Evolutionary conservation across 2,113 vertebrate species (phyloP).

Genomic region (Onychostruthus taczanowskii): DNA sequence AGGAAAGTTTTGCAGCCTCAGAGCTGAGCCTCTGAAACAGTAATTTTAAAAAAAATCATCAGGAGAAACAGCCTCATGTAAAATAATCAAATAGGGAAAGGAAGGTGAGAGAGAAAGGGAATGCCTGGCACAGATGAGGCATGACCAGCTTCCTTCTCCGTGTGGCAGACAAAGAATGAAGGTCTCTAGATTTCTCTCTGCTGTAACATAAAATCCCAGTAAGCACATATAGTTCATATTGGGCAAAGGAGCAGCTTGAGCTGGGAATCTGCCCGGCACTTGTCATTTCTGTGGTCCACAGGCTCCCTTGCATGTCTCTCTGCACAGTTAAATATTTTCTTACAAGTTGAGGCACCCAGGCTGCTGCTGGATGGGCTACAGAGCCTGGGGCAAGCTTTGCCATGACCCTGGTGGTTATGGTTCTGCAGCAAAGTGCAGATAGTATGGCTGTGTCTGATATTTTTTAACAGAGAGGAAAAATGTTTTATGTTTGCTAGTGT

Average conservation of each 20-base stretch:
- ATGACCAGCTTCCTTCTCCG: background rate
- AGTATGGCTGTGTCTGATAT: background rate
- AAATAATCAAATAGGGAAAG: background rate
- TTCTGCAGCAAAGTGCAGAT: background rate
- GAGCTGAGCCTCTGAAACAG: background rate
- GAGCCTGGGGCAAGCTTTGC: background rate
- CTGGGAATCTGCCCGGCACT: background rate
- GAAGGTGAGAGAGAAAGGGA: background rate
- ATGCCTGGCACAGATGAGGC: background rate
- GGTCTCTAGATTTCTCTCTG: background rate
- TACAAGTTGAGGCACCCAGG: background rate
- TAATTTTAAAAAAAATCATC: constrained; percentile 19
- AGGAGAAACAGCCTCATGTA: background rate
- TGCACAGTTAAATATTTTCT: background rate
- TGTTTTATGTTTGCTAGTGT: background rate
- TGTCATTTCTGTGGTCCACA: background rate
- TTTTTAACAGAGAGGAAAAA: background rate
- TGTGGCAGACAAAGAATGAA: background rate
- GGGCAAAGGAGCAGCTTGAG: background rate
- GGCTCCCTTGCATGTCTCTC: background rate
- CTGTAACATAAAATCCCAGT: background rate
- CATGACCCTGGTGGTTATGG: background rate
- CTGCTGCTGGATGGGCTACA: background rate
- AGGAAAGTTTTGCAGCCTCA: background rate
- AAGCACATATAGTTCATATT: background rate